A percentile compares a stretch with the other conserved stretches of the same genome.
Evolutionary conservation across 2,797 vertebrate genomes (phyloP).

Genomic region (Catostomus latipinnis): DNA sequence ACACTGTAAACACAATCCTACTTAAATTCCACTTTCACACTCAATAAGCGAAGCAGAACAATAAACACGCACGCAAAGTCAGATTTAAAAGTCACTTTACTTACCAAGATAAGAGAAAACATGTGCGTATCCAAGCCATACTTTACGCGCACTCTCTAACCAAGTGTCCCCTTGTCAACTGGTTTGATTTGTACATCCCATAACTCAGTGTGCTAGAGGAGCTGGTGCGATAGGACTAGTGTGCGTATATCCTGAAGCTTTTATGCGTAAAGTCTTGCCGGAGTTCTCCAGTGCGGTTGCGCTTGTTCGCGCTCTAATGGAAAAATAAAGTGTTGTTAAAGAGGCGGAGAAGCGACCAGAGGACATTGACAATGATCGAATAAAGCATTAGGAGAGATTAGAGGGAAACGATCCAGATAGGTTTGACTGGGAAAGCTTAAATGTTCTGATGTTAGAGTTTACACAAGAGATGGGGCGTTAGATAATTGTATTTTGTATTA

Average conservation of each 20-base stretch:
- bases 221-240: slow-evolving; percentile 58
- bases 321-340: slow-evolving; percentile 81
- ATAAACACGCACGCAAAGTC: slow-evolving; percentile 63
- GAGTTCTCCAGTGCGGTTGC: slow-evolving; percentile 76
- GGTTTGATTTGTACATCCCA: slow-evolving; percentile 72
- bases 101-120: slow-evolving; percentile 87
- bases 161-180: slow-evolving; percentile 77
- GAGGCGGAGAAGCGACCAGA: slow-evolving; percentile 78
- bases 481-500: slow-evolving; percentile 57
- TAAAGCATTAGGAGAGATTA: slow-evolving; percentile 84
- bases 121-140: slow-evolving; percentile 85
- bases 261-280: slow-evolving; percentile 72
- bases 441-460: slow-evolving; percentile 80
- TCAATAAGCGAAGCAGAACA: slow-evolving; percentile 70
- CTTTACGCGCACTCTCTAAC: slow-evolving; percentile 67
- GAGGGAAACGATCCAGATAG: slow-evolving; percentile 74
- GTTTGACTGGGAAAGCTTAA: slow-evolving; percentile 82
- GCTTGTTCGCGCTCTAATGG: slow-evolving; percentile 77
- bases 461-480: slow-evolving; percentile 74
- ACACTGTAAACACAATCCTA: slow-evolving; percentile 75
- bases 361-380: slow-evolving; percentile 83
- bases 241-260: slow-evolving; percentile 68
- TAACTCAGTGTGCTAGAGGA: slow-evolving; percentile 70
- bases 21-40: slow-evolving; percentile 27
- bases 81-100: slow-evolving; percentile 62